Evolutionary conservation across 1,140 invertebrate genomes (phyloP).

Genomic region (Drosophila paulistorum): DNA sequence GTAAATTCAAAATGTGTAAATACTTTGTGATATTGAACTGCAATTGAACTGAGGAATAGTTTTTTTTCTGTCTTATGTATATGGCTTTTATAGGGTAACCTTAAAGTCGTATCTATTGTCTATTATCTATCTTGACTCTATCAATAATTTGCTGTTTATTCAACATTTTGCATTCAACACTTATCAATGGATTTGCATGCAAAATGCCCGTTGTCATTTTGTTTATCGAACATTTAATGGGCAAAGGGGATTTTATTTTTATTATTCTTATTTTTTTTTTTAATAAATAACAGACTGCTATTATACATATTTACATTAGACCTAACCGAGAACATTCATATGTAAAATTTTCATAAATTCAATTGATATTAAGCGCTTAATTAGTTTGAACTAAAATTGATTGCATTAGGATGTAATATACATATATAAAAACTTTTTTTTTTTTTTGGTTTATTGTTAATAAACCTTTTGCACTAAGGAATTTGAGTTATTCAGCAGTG

Average conservation of each 20-base stretch:
- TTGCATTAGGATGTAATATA: slow-evolving; percentile 40
- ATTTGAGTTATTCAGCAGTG: slow-evolving; percentile 23
- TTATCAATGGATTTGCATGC: slow-evolving; percentile 7
- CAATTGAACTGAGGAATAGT: too few relatives aligned
- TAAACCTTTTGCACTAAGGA: slow-evolving; percentile 38
- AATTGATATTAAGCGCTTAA: slow-evolving; percentile 59
- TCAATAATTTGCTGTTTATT: background rate
- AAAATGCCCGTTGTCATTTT: background rate
- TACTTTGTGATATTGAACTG: background rate
- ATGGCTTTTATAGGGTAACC: background rate
- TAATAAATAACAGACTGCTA: slow-evolving; percentile 42
- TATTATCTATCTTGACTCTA: background rate
- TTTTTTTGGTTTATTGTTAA: slow-evolving; percentile 28
- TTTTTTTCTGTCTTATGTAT: background rate
- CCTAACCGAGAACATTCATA: slow-evolving; percentile 15
- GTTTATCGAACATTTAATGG: background rate
- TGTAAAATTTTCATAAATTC: slow-evolving; percentile 25
- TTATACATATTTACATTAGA: slow-evolving; percentile 49
- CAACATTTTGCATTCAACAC: slow-evolving; percentile 2
- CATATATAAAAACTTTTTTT: slow-evolving; percentile 6
- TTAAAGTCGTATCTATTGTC: background rate
- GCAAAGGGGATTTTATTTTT: background rate
- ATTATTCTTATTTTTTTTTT: slow-evolving; percentile 11
- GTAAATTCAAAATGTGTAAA: background rate
- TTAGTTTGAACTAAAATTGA: slow-evolving; percentile 53